These are phyloP conservation scores for Choloepus didactylus DNA, from an alignment of 2,797 vertebrate species.

Conservation along the genomic window DNA sequence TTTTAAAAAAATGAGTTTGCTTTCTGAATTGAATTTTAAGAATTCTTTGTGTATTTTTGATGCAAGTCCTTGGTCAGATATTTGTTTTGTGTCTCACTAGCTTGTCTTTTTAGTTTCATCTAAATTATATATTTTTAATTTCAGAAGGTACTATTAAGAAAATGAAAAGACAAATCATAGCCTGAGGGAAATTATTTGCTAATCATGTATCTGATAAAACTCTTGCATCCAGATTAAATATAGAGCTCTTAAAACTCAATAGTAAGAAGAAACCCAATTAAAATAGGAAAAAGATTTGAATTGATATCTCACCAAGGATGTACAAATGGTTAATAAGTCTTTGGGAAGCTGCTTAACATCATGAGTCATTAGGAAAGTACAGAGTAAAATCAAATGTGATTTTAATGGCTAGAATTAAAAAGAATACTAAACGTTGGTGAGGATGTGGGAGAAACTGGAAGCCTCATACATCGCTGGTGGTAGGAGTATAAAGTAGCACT, in stretches of 20 bases:
- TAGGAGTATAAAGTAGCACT: slow-evolving; percentile 14
- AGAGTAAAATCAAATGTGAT: not conserved
- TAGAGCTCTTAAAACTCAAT: not conserved
- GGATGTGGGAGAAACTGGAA: not conserved
- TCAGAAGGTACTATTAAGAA: not conserved
- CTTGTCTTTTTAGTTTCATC: too few relatives aligned
- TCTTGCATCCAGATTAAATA: not conserved
- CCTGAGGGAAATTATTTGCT: not conserved
- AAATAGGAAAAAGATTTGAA: not conserved
- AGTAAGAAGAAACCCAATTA: not conserved
- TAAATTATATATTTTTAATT: not conserved
- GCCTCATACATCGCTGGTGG: not conserved
- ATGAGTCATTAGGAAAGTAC: slow-evolving; percentile 3
- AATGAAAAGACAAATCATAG: not conserved
- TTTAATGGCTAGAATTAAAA: slow-evolving; percentile 1
- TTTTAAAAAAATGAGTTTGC: not conserved
- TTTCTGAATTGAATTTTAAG: not conserved
- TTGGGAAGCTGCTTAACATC: not conserved
- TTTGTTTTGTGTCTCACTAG: too few relatives aligned
- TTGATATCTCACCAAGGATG: not conserved
- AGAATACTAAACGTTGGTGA: not conserved
- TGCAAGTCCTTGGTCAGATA: too few relatives aligned
- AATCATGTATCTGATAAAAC: not conserved
- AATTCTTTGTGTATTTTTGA: too few relatives aligned
- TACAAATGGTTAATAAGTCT: not conserved